Evolutionary conservation across 1,140 invertebrate genomes (phyloP), one percentile per base, ranked within the genome.

Genomic region (Cydia pomonella): DNA sequence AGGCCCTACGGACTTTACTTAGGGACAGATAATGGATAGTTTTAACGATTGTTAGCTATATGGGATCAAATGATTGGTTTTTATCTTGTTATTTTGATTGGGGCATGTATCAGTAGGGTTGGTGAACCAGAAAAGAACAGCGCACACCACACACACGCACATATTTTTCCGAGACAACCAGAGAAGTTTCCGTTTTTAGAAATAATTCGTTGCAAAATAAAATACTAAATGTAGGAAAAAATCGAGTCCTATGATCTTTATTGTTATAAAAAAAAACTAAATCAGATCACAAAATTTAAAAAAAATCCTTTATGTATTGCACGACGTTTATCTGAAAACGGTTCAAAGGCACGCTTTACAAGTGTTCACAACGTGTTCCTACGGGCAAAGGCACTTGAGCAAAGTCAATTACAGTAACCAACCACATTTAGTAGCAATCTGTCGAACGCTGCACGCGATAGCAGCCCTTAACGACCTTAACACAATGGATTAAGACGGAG

Each of bases 11-110:
- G 64, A 69, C 25, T 33, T 69, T 69, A 69, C 64, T 69, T 69
- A 41, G 64, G 64, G 63, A 38, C 29, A 69, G 64, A 69, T 69
- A 69, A 69, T 29, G 18, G 64, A 69, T 69, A 69, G 64, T 69
- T 69, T 69, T 69, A 41, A 69, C 64, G 64, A 69, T n/a, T 66
- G 63, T 66, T 69, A 69, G 64, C 64, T 69, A 69, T 41, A 69
- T 69, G 64, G 64, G 64, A 69, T 69, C 64, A 69, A 69, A 69
- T 69, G 64, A 69, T 69, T 69, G 64, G 64, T 69, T 69, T 69
- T 69, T 69, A 69, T 69, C 7, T 69, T 38, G 64, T 69, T 69
- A 69, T 69, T 69, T 41, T 38, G 64, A 69, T 69, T 69, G 29
- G n/a, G n/a, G 2, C 27, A 41, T 69, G 25, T 63, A 7, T 29